Conservation (phyloP, 2,797 vertebrate genomes). For the Enteromius mattozi region DNA sequence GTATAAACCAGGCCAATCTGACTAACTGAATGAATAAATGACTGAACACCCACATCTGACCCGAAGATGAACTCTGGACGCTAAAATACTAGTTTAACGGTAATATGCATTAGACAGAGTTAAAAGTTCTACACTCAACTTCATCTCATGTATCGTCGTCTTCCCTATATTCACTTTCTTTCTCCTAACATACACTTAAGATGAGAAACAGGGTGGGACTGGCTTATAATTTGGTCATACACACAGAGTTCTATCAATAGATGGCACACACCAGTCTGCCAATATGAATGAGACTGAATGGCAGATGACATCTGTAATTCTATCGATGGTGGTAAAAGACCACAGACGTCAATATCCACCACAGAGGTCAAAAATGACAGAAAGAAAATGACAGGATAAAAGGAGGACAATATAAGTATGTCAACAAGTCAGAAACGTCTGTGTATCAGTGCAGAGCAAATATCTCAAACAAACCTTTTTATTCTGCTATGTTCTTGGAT, state of each 20-base stretch:
- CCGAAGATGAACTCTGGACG: background rate
- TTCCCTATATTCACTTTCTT: background rate
- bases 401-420: background rate
- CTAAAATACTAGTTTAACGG: background rate
- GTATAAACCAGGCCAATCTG: background rate
- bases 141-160: background rate
- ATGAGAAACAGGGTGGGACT: background rate
- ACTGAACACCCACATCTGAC: background rate
- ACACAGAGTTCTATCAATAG: background rate
- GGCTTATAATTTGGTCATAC: background rate
- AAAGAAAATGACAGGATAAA: background rate
- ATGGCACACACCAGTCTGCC: background rate
- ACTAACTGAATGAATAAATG: background rate
- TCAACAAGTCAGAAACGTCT: background rate
- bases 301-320: background rate
- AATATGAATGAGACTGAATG: background rate
- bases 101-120: background rate
- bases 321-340: slow-evolving; percentile 6
- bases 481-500: background rate
- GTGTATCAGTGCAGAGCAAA: background rate
- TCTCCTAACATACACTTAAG: background rate
- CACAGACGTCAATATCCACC: background rate
- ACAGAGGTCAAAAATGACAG: background rate
- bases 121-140: background rate
- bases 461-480: background rate